These are phyloP conservation scores for Drosophila pseudoobscura DNA, from an alignment of 1,140 invertebrate genomes.

Conservation along the genomic window DNA sequence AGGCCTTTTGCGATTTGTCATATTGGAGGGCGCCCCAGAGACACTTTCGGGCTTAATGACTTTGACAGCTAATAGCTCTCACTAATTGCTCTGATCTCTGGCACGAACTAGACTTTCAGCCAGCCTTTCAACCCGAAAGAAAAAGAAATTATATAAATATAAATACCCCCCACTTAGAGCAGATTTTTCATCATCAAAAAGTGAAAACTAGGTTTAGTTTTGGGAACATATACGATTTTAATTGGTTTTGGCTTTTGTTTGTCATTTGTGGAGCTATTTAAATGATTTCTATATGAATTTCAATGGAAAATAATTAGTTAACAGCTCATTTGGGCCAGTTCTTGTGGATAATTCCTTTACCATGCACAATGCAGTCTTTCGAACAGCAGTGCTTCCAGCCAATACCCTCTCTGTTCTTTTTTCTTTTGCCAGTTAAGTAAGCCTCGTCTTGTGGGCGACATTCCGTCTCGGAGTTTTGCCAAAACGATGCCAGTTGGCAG, in stretches of 20 bases:
- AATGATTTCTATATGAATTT: too few relatives aligned
- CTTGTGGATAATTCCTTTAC: too few relatives aligned
- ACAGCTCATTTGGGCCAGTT: too few relatives aligned
- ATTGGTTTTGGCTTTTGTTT: background rate
- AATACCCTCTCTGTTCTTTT: conserved; percentile 5
- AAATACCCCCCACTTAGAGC: conserved; percentile 1
- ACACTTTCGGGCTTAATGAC: conserved; percentile 30
- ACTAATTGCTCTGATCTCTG: conserved; percentile 57
- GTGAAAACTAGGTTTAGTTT: conserved; percentile 12
- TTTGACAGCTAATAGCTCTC: conserved; percentile 56
- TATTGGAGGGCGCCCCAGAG: conserved; percentile 39
- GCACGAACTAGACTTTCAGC: conserved; percentile 37
- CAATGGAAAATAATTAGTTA: too few relatives aligned
- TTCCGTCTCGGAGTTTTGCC: conserved; percentile 33
- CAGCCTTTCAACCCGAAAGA: too few relatives aligned
- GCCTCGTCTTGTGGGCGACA: conserved; percentile 34
- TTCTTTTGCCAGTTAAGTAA: background rate
- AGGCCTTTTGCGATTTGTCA: conserved; percentile 53
- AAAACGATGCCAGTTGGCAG: conserved; percentile 36
- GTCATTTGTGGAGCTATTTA: background rate
- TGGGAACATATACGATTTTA: background rate
- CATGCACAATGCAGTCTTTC: too few relatives aligned
- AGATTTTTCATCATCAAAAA: conserved; percentile 22
- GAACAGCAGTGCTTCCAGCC: too few relatives aligned
- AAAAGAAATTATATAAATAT: conserved; percentile 26